Percentiles rank a stretch among this genome's conserved stretches.
Conservation (phyloP, 2,113 vertebrate species). For the Nymphicus hollandicus region DNA sequence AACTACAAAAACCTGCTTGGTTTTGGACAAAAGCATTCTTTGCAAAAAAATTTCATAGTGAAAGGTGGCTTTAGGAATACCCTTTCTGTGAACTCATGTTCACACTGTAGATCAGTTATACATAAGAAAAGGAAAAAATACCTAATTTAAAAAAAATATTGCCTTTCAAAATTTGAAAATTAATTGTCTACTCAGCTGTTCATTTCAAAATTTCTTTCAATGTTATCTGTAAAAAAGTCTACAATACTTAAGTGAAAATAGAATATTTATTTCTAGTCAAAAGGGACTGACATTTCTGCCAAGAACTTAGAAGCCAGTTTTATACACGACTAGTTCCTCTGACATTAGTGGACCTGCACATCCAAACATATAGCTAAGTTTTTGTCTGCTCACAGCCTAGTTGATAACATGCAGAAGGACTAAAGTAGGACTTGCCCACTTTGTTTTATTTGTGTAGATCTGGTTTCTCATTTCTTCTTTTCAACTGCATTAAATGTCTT, state of each 20-base stretch:
- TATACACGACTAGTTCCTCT: not conserved
- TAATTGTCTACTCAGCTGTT: not conserved
- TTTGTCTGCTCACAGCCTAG: not conserved
- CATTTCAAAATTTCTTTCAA: not conserved
- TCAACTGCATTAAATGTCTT: not conserved
- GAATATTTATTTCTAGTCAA: not conserved
- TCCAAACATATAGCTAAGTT: not conserved
- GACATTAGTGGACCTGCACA: not conserved
- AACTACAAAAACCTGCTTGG: not conserved
- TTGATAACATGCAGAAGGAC: not conserved
- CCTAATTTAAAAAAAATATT: not conserved
- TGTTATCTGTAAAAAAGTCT: not conserved
- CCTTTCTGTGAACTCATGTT: not conserved
- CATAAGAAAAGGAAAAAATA: not conserved
- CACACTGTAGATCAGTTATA: rapidly evolving
- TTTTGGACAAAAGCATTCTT: not conserved
- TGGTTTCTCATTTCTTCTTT: constrained; percentile 25
- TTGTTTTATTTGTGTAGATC: not conserved
- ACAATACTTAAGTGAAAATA: not conserved
- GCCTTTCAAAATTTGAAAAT: not conserved
- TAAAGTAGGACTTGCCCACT: rapidly evolving
- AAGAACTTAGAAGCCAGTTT: not conserved
- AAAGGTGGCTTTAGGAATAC: not conserved
- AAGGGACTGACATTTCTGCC: not conserved
- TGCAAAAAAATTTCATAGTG: not conserved